Conservation (phyloP, 2,888 invertebrate genomes). For the Andrena bicolor region DNA sequence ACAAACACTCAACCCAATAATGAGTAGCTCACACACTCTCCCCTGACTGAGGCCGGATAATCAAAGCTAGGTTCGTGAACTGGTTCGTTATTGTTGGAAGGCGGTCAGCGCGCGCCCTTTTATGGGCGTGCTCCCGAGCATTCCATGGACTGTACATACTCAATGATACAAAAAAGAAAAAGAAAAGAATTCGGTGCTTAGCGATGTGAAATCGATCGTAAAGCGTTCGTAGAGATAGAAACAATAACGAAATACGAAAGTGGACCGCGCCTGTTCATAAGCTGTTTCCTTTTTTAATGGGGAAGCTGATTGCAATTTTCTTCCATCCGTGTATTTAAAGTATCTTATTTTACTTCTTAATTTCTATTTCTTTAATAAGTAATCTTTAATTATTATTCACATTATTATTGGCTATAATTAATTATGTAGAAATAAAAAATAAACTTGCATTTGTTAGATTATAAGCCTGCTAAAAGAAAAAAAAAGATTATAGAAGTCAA, state of each 20-base stretch:
- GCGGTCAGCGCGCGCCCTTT: slow-evolving; percentile 49
- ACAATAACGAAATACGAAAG: neutral
- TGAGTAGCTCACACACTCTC: slow-evolving; percentile 81
- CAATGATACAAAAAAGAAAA: slow-evolving; percentile 29
- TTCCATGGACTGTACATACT: slow-evolving; percentile 58
- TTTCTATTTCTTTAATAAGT: no score
- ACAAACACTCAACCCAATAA: slow-evolving; percentile 84
- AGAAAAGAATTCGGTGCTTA: slow-evolving; percentile 66
- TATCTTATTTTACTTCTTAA: no score
- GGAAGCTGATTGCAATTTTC: no score
- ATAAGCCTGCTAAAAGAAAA: no score
- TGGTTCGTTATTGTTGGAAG: slow-evolving; percentile 56
- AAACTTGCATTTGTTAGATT: no score
- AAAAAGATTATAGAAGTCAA: no score
- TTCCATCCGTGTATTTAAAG: no score
- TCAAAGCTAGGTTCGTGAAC: slow-evolving; percentile 79
- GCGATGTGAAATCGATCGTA: slow-evolving; percentile 54
- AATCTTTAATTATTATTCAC: no score
- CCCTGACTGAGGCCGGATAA: slow-evolving; percentile 85
- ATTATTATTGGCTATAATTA: no score
- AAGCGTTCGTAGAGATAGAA: slow-evolving; percentile 1
- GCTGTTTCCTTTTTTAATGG: neutral
- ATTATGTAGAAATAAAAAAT: no score
- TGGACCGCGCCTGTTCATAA: neutral
- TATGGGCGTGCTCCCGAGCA: slow-evolving; percentile 51